A percentile compares a stretch with the other conserved stretches of the same genome.
These are phyloP conservation scores for Nomada ruficornis DNA, from an alignment of 2,888 invertebrate genomes.

Conservation along the genomic window DNA sequence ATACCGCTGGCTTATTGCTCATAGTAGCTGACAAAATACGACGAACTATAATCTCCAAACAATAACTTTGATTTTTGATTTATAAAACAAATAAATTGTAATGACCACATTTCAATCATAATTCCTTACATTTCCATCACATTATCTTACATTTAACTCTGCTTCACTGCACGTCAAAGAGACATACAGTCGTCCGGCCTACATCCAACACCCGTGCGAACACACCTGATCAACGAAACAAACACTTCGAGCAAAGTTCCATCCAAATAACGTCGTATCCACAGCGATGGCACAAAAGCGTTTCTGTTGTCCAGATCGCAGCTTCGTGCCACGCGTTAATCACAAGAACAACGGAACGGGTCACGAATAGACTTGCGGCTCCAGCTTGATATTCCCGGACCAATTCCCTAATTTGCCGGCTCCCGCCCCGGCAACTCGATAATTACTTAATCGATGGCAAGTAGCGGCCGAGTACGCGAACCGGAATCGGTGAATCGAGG, in stretches of 20 bases:
- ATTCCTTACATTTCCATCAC: too few relatives aligned
- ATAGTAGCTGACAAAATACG: too few relatives aligned
- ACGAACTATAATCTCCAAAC: too few relatives aligned
- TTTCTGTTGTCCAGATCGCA: conserved; percentile 4
- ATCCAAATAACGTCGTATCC: conserved; percentile 4
- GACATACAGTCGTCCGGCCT: too few relatives aligned
- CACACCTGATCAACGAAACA: conserved; percentile 5
- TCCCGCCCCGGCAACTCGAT: conserved; percentile 64
- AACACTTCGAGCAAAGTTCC: not conserved
- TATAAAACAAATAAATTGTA: too few relatives aligned
- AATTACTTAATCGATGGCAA: conserved; percentile 79
- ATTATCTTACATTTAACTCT: too few relatives aligned
- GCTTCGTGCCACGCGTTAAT: conserved; percentile 33
- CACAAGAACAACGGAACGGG: conserved; percentile 51
- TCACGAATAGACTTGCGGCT: conserved; percentile 44
- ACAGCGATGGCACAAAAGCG: not conserved
- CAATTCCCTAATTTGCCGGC: conserved; percentile 69
- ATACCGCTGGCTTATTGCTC: too few relatives aligned
- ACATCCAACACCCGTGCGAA: not conserved
- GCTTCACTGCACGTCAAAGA: too few relatives aligned
- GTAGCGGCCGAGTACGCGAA: conserved; percentile 43
- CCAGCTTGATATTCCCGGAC: conserved; percentile 50
- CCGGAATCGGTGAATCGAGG: conserved; percentile 14
- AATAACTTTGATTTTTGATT: too few relatives aligned
- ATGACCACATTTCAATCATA: too few relatives aligned